Evolutionary conservation across 2,888 invertebrate species (phyloP), one percentile per base, ranked within the genome.

Genomic region (Lithophane leautieri): DNA sequence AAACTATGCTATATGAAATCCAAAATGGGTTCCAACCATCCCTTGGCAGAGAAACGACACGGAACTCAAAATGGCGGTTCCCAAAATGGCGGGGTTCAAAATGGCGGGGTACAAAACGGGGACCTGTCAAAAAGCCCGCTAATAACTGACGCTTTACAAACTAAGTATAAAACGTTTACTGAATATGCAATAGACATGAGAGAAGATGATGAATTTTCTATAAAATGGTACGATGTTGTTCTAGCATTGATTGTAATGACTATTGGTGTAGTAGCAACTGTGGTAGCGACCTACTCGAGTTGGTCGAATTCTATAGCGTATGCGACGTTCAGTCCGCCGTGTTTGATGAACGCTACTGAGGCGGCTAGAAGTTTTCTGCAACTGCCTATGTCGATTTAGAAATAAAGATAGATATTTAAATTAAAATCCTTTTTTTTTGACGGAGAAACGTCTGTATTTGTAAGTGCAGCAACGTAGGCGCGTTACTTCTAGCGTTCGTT

Each of bases 201-300:
- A 4, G 86, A 88, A 16, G 84, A 85, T 0, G 89, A 92, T 60
- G 91, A 92, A 72, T 95, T 95, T 81, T 86, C 83, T 4, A 90
- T 96, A 3, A 92, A 92, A 80, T 95, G 94, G 92, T 91, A 95
- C 28, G 97, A 97, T 85, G 93, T 97, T 0, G 81, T 97, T 72
- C 90, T 97, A 61, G 97, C 97, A 2, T 92, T 97, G 78, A 90
- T 96, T 0, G 97, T 98, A 0, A 97, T 98, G 87, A 69, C 97
- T 3, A 93, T 97, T 86, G 98, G 98, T 0, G 87, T 97, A 11
- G 69, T 94, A 3, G 97, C 98, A 7, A 98, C 98, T 0, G 87
- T 97, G 2, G 95, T 97, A 0, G 97, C 98, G 0, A 98, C 98
- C 0, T 98, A 97, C 88, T 97, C 98, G 7, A 98, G 98, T 93